Evolutionary conservation across 2,888 invertebrate species (phyloP), one percentile per base, ranked within the genome.

Genomic region (Nymphalis urticae): DNA sequence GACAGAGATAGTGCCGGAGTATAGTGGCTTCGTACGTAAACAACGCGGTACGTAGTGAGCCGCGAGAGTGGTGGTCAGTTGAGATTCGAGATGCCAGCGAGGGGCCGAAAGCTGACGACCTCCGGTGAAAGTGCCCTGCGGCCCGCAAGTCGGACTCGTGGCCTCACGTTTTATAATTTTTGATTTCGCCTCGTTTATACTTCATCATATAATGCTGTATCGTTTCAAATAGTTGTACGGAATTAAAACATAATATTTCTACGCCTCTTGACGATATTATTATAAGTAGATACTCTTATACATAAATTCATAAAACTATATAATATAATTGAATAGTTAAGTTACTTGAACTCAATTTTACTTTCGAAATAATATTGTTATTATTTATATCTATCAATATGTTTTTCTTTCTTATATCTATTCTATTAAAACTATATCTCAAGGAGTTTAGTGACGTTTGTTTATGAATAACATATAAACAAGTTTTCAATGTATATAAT

Each of bases 91-190:
- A 80, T 81, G 81, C 72, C 72, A 78, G 78, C 78, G 80, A 80
- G 81, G 79, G 75, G 72, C 85, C 85, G 85, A 87, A 85, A 87
- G 85, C 85, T 82, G 84, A 80, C 85, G 89, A 84, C 84, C 86
- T 85, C 81, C 80, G 89, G 91, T 88, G 91, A 91, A 91, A 91
- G 91, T 90, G 87, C 83, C 84, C 80, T 77, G 80, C 82, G 85
- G 70, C 72, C 58, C n/a, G 80, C 83, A 32, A 32, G 27, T 5
- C 27, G 27, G 85, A 66, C 42, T 13, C 13, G 42, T 13, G 42
- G 42, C 68, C 68, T 70, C 64, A 54, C 64, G 61, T 51, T 64
- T 70, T 58, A 70, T 72, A 70, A 72, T 74, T 77, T 79, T 78
- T 80, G 77, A 78, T 79, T 77, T 72, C 73, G 75, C 73, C 76